A percentile compares a stretch with the other conserved stretches of the same genome.
phyloP scores from a whole-genome alignment of 1,140 invertebrate genomes.

The Aporrectodea caliginosa region DNA sequence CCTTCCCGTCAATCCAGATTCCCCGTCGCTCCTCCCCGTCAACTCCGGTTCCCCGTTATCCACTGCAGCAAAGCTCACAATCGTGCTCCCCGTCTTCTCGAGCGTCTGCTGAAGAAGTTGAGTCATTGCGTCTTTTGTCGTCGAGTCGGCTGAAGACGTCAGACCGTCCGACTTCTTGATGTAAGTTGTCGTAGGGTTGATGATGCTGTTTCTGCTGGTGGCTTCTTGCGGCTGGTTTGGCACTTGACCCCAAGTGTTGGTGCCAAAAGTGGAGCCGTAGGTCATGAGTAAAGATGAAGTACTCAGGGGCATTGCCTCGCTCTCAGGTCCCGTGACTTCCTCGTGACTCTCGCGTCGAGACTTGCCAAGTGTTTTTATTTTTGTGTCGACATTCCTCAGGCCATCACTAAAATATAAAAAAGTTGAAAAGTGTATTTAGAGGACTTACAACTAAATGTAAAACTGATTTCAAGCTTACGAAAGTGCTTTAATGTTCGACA shows the following conservation, averaged over 20 bases:
- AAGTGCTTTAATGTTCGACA: too few relatives aligned
- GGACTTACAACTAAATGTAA: too few relatives aligned
- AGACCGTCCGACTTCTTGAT: not conserved
- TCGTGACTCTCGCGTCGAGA: not conserved
- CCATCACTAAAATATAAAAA: not conserved
- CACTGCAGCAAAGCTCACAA: not conserved
- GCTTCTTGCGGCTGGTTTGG: not conserved
- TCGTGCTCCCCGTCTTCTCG: not conserved
- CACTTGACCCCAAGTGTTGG: not conserved
- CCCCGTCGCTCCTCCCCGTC: not conserved
- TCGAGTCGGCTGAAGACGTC: not conserved
- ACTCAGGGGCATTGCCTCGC: not conserved
- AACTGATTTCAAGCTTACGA: too few relatives aligned
- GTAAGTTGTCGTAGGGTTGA: not conserved
- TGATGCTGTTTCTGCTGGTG: not conserved
- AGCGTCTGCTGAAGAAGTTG: not conserved
- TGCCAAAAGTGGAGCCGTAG: not conserved
- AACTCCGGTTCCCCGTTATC: not conserved
- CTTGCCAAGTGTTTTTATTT: not conserved
- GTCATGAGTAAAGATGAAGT: not conserved
- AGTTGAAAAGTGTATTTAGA: too few relatives aligned
- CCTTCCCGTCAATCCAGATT: not conserved
- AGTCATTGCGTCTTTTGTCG: not conserved
- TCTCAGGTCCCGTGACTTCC: not conserved
- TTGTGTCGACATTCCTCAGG: not conserved